These are phyloP conservation scores for Ridgeia piscesae DNA, from an alignment of 1,140 invertebrate genomes.

Conservation along the genomic window DNA sequence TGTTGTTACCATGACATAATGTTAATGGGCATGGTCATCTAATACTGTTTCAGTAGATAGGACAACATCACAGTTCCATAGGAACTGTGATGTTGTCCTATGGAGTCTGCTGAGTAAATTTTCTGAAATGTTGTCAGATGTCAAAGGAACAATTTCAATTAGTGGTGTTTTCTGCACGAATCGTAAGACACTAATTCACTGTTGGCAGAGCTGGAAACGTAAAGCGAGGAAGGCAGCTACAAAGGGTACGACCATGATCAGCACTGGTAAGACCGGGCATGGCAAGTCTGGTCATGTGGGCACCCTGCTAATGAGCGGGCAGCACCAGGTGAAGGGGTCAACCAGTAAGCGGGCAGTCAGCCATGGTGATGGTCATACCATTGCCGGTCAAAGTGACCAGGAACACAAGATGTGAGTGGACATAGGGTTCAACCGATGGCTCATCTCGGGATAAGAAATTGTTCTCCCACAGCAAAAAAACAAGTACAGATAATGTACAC, in stretches of 20 bases:
- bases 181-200: background rate
- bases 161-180: background rate
- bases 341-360: conserved; percentile 11
- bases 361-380: conserved; percentile 23
- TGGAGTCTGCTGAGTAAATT: too few relatives aligned
- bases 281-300: conserved; percentile 35
- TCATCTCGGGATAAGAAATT: too few relatives aligned
- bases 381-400: background rate
- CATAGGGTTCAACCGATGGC: conserved; percentile 28
- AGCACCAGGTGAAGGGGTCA: conserved; percentile 51
- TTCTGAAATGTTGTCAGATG: background rate
- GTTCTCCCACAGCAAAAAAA: too few relatives aligned
- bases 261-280: conserved; percentile 55
- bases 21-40: too few relatives aligned
- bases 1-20: too few relatives aligned
- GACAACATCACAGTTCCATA: too few relatives aligned
- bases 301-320: conserved; percentile 50
- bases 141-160: background rate
- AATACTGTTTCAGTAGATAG: too few relatives aligned
- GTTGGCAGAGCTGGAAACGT: conserved; percentile 70
- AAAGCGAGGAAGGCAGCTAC: conserved; percentile 72
- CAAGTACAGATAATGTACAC: too few relatives aligned
- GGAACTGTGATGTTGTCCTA: too few relatives aligned
- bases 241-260: conserved; percentile 59
- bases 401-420: conserved; percentile 22